phyloP scores from a whole-genome alignment of 2,113 vertebrate genomes.

The Rhynchopsitta pachyrhyncha region DNA sequence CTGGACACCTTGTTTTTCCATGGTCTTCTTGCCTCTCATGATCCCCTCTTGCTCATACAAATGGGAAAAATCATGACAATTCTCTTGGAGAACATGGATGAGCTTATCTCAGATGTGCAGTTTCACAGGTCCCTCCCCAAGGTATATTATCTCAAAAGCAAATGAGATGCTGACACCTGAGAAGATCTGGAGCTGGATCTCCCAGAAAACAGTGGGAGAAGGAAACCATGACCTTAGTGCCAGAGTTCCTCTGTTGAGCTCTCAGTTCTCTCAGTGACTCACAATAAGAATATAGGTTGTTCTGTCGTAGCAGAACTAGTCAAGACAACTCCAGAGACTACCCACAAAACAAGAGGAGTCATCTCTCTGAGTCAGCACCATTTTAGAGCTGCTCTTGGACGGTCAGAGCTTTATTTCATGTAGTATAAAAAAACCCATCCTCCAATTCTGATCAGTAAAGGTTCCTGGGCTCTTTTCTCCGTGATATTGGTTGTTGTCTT shows the following conservation, averaged over 20 bases:
- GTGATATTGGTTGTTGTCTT: background rate
- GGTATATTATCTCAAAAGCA: background rate
- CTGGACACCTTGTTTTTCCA: background rate
- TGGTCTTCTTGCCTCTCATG: background rate
- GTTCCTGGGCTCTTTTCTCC: background rate
- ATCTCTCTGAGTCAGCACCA: background rate
- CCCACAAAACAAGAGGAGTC: background rate
- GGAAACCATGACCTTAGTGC: background rate
- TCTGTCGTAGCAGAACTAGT: background rate
- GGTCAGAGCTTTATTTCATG: background rate
- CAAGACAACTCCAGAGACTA: background rate
- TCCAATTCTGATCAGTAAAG: background rate
- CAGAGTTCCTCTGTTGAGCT: background rate
- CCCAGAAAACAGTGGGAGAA: background rate
- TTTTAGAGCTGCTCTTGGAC: background rate
- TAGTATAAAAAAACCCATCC: background rate
- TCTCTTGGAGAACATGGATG: background rate
- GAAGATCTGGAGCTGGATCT: background rate
- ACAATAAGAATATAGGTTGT: background rate
- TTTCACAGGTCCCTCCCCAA: background rate
- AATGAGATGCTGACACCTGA: background rate
- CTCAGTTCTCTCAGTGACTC: background rate
- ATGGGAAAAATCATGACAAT: background rate
- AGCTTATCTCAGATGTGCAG: background rate
- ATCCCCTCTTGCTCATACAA: background rate